A percentile compares a stretch with the other conserved stretches of the same genome.
Conservation (phyloP, 2,888 invertebrate species). For the Heliconius ethilla region DNA sequence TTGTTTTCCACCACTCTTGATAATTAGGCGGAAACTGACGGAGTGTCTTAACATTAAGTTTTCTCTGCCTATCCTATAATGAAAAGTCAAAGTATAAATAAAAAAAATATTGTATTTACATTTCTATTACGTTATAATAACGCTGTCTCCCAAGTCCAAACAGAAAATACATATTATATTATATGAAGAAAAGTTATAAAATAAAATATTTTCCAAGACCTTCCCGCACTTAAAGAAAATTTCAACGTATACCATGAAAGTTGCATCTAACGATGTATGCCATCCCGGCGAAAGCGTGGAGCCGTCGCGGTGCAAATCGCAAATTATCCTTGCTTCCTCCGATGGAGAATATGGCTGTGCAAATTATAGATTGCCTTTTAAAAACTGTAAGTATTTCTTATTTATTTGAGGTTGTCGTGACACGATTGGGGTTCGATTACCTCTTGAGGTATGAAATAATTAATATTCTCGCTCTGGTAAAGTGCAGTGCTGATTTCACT, state of each 20-base stretch:
- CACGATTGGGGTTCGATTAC: too few relatives aligned
- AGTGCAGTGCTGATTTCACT: too few relatives aligned
- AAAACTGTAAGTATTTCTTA: slow-evolving; percentile 1
- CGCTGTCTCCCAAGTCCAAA: not conserved
- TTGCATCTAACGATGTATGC: slow-evolving; percentile 45
- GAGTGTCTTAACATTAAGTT: too few relatives aligned
- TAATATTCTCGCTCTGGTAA: too few relatives aligned
- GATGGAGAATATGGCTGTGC: slow-evolving; percentile 9
- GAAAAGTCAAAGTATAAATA: too few relatives aligned
- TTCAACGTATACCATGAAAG: slow-evolving; percentile 38
- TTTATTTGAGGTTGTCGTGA: not conserved
- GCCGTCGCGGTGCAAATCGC: slow-evolving; percentile 65
- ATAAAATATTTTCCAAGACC: slow-evolving; percentile 25
- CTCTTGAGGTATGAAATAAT: too few relatives aligned
- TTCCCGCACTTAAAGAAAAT: slow-evolving; percentile 32
- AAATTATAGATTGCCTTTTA: slow-evolving; percentile 12
- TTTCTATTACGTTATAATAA: not conserved
- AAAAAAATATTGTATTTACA: too few relatives aligned
- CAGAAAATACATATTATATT: too few relatives aligned
- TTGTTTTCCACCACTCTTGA: too few relatives aligned
- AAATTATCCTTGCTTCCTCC: slow-evolving; percentile 74
- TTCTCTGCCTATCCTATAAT: too few relatives aligned
- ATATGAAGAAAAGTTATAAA: slow-evolving; percentile 7
- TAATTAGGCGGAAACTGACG: too few relatives aligned
- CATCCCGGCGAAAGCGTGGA: slow-evolving; percentile 61